Evolutionary conservation across 2,797 vertebrate genomes (phyloP).

Genomic region (Taenioides sp.): DNA sequence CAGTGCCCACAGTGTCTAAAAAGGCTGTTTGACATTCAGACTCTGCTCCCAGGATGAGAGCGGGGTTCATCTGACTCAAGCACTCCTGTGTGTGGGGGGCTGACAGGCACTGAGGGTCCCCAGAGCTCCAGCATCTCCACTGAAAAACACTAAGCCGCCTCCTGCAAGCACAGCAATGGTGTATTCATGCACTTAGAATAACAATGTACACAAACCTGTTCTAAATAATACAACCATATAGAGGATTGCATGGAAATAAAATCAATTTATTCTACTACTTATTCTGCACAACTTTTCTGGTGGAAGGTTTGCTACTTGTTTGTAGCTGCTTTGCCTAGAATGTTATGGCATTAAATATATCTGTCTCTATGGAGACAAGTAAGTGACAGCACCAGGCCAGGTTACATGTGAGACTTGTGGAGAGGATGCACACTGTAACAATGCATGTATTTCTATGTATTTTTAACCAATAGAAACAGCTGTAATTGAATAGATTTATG

Average conservation of each 20-base stretch:
- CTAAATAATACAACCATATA: background rate
- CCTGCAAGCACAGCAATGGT: conserved; percentile 62
- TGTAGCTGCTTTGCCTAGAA: background rate
- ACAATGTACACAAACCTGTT: background rate
- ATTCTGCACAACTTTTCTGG: background rate
- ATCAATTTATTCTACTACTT: background rate
- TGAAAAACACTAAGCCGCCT: conserved; percentile 71
- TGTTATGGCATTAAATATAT: background rate
- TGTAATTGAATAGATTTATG: background rate
- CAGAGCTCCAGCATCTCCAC: conserved; percentile 80
- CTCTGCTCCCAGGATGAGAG: conserved; percentile 72
- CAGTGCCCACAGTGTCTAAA: conserved; percentile 79
- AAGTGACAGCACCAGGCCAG: too few species aligned
- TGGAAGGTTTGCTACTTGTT: background rate
- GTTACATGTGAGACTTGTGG: too few species aligned
- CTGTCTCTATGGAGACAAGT: too few species aligned
- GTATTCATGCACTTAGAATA: background rate
- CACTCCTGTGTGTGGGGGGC: conserved; percentile 72
- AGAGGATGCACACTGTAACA: too few species aligned
- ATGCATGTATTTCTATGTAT: too few species aligned
- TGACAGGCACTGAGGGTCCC: conserved; percentile 61
- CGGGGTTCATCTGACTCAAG: conserved; percentile 71
- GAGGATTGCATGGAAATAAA: background rate
- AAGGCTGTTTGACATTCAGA: conserved; percentile 83
- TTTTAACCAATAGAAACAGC: background rate